Evolutionary conservation across 1,140 invertebrate genomes (phyloP).

Genomic region (Drosophila sucinea): DNA sequence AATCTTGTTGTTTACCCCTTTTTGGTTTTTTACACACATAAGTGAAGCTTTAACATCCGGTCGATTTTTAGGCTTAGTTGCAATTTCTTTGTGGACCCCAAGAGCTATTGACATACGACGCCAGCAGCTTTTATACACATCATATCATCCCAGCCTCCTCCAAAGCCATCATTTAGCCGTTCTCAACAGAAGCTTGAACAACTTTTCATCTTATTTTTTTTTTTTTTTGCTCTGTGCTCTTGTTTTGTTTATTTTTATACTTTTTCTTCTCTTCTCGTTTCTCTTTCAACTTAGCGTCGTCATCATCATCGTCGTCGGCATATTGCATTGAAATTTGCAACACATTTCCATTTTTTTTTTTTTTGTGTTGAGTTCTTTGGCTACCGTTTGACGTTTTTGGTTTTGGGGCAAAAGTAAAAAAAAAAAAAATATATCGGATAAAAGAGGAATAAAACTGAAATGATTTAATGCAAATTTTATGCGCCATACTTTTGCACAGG

Average conservation of each 20-base stretch:
- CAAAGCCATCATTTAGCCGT: background rate
- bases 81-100: slow-evolving; percentile 51
- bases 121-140: slow-evolving; percentile 37
- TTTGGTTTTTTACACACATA: background rate
- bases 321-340: slow-evolving; percentile 78
- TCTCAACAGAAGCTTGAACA: background rate
- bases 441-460: slow-evolving; percentile 44
- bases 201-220: slow-evolving; percentile 1
- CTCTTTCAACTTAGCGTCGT: slow-evolving; percentile 55
- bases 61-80: slow-evolving; percentile 48
- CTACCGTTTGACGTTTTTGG: slow-evolving; percentile 73
- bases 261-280: slow-evolving; percentile 47
- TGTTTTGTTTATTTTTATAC: slow-evolving; percentile 67
- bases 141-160: background rate
- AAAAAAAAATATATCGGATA: slow-evolving; percentile 18
- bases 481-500: slow-evolving; percentile 62
- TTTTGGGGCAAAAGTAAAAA: slow-evolving; percentile 30
- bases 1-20: slow-evolving; percentile 3
- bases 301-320: slow-evolving; percentile 39
- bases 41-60: slow-evolving; percentile 4
- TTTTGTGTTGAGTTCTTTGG: slow-evolving; percentile 58
- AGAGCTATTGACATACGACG: slow-evolving; percentile 54
- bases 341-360: slow-evolving; percentile 58
- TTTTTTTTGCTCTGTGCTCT: background rate
- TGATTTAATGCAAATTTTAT: slow-evolving; percentile 81